A percentile compares a stretch with the other conserved stretches of the same genome.
phyloP scores from a whole-genome alignment of 2,888 invertebrate species.

The Barypeithes pellucidus region DNA sequence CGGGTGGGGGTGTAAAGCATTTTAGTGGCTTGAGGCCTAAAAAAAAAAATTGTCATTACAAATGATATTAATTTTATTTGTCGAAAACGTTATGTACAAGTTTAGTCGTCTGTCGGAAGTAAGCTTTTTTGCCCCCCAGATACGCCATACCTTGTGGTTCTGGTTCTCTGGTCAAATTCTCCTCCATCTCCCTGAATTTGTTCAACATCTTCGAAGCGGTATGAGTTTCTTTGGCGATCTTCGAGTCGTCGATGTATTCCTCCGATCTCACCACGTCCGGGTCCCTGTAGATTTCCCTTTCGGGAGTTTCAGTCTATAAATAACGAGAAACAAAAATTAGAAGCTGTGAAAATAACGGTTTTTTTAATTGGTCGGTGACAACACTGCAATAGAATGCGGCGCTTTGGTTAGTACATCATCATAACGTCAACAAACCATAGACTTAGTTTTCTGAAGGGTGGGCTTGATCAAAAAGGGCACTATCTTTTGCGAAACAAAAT shows the following conservation, averaged over 20 bases:
- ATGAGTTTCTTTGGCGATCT: constrained; percentile 75
- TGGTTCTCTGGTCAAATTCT: constrained; percentile 75
- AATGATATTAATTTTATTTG: no score
- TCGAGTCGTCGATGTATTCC: constrained; percentile 72
- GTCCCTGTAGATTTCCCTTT: constrained; percentile 82
- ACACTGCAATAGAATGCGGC: neutral
- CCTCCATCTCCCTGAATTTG: constrained; percentile 93
- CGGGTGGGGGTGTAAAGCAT: constrained; percentile 92
- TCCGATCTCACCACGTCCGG: constrained; percentile 81
- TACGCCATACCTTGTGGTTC: constrained; percentile 66
- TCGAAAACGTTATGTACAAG: no score
- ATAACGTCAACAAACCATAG: no score
- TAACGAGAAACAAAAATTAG: neutral
- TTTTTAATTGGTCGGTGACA: neutral
- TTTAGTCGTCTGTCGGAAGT: no score
- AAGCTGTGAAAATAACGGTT: neutral
- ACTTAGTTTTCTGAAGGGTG: no score
- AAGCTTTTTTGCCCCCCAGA: no score
- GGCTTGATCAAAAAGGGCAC: no score
- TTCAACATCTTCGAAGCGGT: constrained; percentile 89
- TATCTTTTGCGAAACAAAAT: no score
- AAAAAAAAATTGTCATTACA: no score
- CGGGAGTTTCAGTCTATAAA: constrained; percentile 78
- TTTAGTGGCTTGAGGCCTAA: constrained; percentile 86
- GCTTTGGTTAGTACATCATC: no score